Conservation (phyloP, 2,888 invertebrate species). For the Tetranychus piercei region DNA sequence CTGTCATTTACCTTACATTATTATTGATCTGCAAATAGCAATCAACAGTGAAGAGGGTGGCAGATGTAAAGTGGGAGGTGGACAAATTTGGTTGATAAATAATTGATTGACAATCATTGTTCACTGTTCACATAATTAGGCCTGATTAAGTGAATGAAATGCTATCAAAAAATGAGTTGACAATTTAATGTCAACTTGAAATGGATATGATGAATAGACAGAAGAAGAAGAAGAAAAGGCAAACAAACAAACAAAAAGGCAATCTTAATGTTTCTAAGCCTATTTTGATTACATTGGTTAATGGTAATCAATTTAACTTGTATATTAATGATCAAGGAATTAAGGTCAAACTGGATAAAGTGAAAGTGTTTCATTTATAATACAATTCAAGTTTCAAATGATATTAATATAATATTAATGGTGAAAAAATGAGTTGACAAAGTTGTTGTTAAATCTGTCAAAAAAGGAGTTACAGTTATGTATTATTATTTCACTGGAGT, state of each 20-base stretch:
- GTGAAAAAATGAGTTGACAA: too few species aligned
- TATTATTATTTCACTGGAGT: too few species aligned
- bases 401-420: too few species aligned
- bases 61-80: neutral
- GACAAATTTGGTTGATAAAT: neutral
- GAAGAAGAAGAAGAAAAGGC: neutral
- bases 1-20: neutral
- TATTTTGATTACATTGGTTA: neutral
- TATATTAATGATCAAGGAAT: neutral
- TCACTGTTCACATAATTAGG: too few species aligned
- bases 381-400: too few species aligned
- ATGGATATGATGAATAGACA: too few species aligned
- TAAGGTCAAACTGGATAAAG: neutral
- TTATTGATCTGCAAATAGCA: neutral
- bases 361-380: neutral
- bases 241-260: neutral
- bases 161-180: too few species aligned
- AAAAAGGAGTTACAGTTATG: too few species aligned
- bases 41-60: neutral
- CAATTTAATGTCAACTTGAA: too few species aligned
- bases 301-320: neutral
- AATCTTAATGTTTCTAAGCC: neutral
- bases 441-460: too few species aligned
- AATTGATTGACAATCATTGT: neutral
- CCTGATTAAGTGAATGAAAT: too few species aligned